These are phyloP conservation scores for Papilio polyxenes DNA, from an alignment of 1,140 invertebrate genomes.

Conservation along the genomic window DNA sequence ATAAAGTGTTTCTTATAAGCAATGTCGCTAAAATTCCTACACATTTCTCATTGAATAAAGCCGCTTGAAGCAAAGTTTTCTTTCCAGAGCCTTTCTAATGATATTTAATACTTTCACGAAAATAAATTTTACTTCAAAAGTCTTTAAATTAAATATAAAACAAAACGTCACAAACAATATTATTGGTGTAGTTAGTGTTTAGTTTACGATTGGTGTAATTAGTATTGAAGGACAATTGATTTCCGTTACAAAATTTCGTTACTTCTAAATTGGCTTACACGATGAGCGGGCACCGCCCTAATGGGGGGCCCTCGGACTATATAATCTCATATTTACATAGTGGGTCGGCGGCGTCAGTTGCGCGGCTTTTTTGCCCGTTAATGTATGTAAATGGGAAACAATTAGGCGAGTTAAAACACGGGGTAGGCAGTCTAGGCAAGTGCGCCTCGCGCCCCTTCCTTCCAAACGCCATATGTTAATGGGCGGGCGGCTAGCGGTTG, in stretches of 20 bases:
- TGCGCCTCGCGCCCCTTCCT: conserved; percentile 69
- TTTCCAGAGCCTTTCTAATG: background rate
- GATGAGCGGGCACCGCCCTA: conserved; percentile 54
- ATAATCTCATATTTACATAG: conserved; percentile 73
- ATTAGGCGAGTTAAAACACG: conserved; percentile 80
- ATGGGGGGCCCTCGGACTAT: conserved; percentile 56
- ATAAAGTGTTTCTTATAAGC: no score
- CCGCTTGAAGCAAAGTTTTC: no score
- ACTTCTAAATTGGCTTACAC: conserved; percentile 61
- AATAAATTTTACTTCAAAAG: background rate
- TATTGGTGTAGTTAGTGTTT: background rate
- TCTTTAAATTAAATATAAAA: background rate
- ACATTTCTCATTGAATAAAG: no score
- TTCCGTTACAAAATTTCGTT: conserved; percentile 70
- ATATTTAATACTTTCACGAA: background rate
- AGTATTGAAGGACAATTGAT: conserved; percentile 66
- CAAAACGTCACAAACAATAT: background rate
- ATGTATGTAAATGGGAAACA: conserved; percentile 80
- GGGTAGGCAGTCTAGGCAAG: conserved; percentile 77
- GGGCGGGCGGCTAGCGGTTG: conserved; percentile 60
- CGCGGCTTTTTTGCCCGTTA: conserved; percentile 72
- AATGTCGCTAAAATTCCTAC: no score
- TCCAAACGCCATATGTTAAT: conserved; percentile 66
- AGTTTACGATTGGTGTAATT: conserved; percentile 51
- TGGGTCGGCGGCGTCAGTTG: conserved; percentile 70